A percentile compares a stretch with the other conserved stretches of the same genome.
Conservation (phyloP, 2,113 vertebrate genomes). For the Hystrix cristata region DNA sequence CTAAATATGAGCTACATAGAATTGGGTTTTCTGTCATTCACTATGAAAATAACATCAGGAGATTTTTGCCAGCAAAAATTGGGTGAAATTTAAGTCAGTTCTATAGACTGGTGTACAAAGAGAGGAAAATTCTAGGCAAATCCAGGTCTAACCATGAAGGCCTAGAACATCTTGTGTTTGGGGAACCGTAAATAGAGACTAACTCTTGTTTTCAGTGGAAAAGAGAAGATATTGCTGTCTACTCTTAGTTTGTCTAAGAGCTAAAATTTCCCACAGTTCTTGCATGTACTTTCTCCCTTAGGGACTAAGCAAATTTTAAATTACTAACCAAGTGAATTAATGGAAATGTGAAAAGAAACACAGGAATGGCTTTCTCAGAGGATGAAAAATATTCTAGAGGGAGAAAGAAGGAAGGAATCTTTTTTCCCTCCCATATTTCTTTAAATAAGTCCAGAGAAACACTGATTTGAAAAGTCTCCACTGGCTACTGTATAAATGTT, state of each 20-base stretch:
- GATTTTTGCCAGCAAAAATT: background rate
- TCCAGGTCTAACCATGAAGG: background rate
- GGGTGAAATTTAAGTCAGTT: background rate
- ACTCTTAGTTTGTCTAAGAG: background rate
- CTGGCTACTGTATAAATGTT: background rate
- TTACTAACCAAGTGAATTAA: background rate
- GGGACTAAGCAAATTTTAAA: background rate
- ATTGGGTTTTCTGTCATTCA: conserved; percentile 37
- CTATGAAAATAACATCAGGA: conserved; percentile 52
- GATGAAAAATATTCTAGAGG: background rate
- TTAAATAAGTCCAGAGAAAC: background rate
- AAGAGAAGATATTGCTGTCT: background rate
- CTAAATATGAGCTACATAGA: conserved; percentile 45
- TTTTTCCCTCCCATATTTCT: background rate
- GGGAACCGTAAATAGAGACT: background rate
- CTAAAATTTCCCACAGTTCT: background rate
- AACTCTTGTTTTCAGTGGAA: background rate
- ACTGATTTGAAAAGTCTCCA: conserved; percentile 14
- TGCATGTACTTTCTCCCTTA: background rate
- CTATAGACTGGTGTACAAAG: background rate
- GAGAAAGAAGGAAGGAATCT: accelerated
- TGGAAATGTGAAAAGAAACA: background rate
- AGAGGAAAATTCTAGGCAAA: background rate
- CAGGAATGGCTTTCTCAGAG: background rate
- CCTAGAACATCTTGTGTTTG: background rate